phyloP scores from a whole-genome alignment of 2,888 invertebrate species.

The Caenorhabditis zanzibari region DNA sequence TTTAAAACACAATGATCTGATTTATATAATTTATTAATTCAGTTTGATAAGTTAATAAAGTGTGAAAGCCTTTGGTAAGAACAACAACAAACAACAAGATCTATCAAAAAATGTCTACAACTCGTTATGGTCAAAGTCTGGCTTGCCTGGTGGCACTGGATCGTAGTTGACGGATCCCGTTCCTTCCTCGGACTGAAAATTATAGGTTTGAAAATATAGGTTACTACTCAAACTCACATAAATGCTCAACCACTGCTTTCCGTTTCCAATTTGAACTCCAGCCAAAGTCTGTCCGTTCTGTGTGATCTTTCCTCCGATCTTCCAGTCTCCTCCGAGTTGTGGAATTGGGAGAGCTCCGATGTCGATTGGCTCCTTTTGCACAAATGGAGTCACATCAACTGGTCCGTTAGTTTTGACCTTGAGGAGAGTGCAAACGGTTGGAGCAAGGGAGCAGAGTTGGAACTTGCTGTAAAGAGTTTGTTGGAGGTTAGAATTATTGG shows the following conservation, averaged over 20 bases:
- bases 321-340: constrained; percentile 76
- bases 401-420: constrained; percentile 61
- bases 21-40: background rate
- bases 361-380: constrained; percentile 72
- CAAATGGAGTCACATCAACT: constrained; percentile 70
- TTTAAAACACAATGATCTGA: constrained; percentile 15
- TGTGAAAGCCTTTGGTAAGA: constrained; percentile 18
- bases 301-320: constrained; percentile 67
- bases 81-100: constrained; percentile 16
- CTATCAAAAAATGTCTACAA: constrained; percentile 37
- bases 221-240: constrained; percentile 56
- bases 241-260: constrained; percentile 71
- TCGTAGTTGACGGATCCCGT: constrained; percentile 58
- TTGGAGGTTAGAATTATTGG: no score
- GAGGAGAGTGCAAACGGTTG: constrained; percentile 68
- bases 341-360: constrained; percentile 76
- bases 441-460: constrained; percentile 70
- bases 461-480: constrained; percentile 71
- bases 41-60: background rate
- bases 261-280: constrained; percentile 71
- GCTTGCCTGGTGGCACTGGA: constrained; percentile 56
- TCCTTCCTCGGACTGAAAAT: constrained; percentile 62
- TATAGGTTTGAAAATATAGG: background rate
- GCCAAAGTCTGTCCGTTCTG: constrained; percentile 69
- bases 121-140: constrained; percentile 55